phyloP scores from a whole-genome alignment of 2,113 vertebrate genomes.

The Pteronura brasiliensis region DNA sequence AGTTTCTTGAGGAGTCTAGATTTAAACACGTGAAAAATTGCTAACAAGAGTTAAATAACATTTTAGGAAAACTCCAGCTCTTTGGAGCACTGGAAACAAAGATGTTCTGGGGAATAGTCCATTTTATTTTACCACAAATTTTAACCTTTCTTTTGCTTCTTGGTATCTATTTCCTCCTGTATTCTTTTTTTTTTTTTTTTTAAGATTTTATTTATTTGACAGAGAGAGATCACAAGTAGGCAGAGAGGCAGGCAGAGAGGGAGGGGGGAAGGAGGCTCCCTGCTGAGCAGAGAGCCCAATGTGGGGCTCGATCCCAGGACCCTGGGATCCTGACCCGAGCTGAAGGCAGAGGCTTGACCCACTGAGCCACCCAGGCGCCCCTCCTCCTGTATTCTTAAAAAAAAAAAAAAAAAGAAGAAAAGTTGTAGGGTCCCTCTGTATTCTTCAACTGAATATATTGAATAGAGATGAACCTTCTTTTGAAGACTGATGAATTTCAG shows the following conservation, averaged over 20 bases:
- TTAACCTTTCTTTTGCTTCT: background rate
- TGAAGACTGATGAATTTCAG: background rate
- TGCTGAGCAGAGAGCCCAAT: too few relatives aligned
- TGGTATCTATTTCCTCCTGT: background rate
- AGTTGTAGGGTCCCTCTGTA: background rate
- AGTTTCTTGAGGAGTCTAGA: background rate
- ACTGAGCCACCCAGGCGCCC: too few relatives aligned
- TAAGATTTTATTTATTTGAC: background rate
- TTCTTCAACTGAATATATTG: background rate
- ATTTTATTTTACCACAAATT: slow-evolving; percentile 14
- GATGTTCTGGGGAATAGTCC: background rate
- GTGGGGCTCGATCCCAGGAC: too few relatives aligned
- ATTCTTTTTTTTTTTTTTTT: background rate
- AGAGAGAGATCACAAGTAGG: too few relatives aligned
- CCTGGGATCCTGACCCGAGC: too few relatives aligned
- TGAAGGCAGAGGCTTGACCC: too few relatives aligned
- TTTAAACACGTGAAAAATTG: background rate
- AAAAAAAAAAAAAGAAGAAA: background rate
- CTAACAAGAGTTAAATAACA: background rate
- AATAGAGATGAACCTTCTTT: background rate
- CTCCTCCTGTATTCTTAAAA: background rate
- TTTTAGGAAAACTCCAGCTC: slow-evolving; percentile 3
- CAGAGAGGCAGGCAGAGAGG: too few relatives aligned
- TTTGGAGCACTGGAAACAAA: slow-evolving; percentile 13
- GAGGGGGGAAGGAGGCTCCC: too few relatives aligned